Base-by-base conservation (phyloP, 2,888 invertebrate genomes). In the Uropetala carovei region DNA sequence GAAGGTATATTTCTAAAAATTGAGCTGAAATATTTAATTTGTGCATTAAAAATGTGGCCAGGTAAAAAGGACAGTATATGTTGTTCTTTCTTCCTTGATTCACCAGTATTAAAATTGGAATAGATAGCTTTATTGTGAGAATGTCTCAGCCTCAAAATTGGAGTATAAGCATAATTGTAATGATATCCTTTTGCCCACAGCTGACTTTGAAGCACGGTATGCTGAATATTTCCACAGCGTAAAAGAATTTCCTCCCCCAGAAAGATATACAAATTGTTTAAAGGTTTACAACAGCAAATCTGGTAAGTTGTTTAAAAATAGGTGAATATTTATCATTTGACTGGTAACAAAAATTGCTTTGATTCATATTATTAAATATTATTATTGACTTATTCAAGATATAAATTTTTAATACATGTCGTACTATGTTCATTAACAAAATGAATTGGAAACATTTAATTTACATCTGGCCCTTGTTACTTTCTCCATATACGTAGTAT, bases 231-330 rank as follows among this genome's bases (percentile, higher is more conserved):
- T 98, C 95, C 96, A 96, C 93, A 95, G 96, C 18, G 94, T 96
- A 4, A 95, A 95, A 92, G 95, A 95, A 93, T 97, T 98, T 95
- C 97, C 98, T 13, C 95, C 95, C 56, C 98, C 98, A 14, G 97
- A 97, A 93, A 96, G 96, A 92, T 98, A 97, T 95, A 95, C 96
- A 93, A 96, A 96, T 94, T 95, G 97, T 94, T 95, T 96, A 81
- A 97, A 97, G 95, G 96, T 96, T 91, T 97, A 97, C 96, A 96
- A 96, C 95, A 97, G 97, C 95, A 96, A 96, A 95, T 96, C 95
- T 95, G 96, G 96, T 96, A 94, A 95, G 95, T 59, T 75, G 43
- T 43, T 5, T 43, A 43, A 43, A 43, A 3, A 43, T 43, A 3
- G 0, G 1, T 9, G n/a, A 59, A 30, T 89, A n/a, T 22, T 59